Evolutionary conservation across 2,888 invertebrate genomes (phyloP), one percentile per base, ranked within the genome.

Genomic region (Mesorhabditis belari): DNA sequence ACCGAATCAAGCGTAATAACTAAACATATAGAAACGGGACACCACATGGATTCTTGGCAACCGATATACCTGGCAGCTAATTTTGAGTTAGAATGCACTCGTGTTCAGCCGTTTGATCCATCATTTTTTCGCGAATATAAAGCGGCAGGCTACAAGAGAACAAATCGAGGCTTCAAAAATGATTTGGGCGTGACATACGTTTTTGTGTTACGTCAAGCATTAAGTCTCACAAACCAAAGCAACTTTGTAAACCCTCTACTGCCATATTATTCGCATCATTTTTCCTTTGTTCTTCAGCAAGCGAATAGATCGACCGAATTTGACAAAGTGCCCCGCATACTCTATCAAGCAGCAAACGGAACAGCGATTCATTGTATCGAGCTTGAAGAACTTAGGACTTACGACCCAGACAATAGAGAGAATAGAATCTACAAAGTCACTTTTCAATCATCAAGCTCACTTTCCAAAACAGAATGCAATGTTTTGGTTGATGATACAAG

Each of bases 21-120:
- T 35, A n/a, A n/a, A n/a, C n/a, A n/a, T n/a, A n/a, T n/a, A n/a
- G n/a, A n/a, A n/a, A n/a, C 57, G 5, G 69, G 69, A 57, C 44
- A 35, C 44, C n/a, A 35, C 44, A 35, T 35, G 44, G 79, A 79
- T 57, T 75, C 75, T 29, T 79, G 79, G 79, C 71, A 76, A 51
- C 65, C 72, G 6, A 61, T 76, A 24, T 69, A 75, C 26, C 35
- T 75, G 0, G 76, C 71, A 3, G 74, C 77, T 0, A 65, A 69
- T 23, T 58, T 62, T 44, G 73, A 65, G n/a, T 63, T 76, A 27
- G 17, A 60, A 21, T 55, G 73, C 17, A 49, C 55, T 19, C 49
- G 57, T 9, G 57, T 67, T 23, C 28, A 61, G 17, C 51, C 57
- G 5, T 69, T 73, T 57, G 27, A 58, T 25, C 64, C 72, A 4